Conservation (phyloP, 2,797 vertebrate species). For the Agapornis canus region DNA sequence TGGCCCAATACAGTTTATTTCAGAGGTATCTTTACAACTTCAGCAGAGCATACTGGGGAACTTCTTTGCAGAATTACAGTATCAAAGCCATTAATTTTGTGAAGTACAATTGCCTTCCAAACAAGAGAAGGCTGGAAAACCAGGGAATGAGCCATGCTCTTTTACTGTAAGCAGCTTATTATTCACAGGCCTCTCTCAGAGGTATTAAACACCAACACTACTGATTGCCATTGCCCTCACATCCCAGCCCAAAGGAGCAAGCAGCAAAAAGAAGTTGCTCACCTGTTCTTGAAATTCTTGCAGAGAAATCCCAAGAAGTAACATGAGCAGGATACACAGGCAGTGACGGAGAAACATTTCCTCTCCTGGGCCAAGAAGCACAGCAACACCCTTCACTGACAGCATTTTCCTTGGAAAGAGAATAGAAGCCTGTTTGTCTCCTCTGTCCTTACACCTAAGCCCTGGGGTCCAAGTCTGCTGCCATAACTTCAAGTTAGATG, state of each 20-base stretch:
- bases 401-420: constrained; percentile 5
- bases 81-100: background rate
- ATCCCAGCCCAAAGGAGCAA: background rate
- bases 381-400: background rate
- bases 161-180: background rate
- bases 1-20: background rate
- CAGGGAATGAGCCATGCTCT: rapidly evolving
- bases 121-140: background rate
- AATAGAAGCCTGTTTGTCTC: constrained; percentile 38
- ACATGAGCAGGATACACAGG: background rate
- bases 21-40: background rate
- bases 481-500: background rate
- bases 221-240: background rate
- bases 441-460: background rate
- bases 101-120: background rate
- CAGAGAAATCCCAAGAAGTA: background rate
- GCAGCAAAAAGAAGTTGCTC: background rate
- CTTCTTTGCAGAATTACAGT: background rate
- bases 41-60: background rate
- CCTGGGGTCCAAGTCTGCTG: background rate
- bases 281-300: background rate
- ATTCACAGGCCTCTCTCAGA: background rate
- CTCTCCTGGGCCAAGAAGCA: background rate
- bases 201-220: background rate
- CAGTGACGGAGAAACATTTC: background rate